Base-by-base conservation (phyloP, 2,113 vertebrate genomes). In the Macrotis lagotis region DNA sequence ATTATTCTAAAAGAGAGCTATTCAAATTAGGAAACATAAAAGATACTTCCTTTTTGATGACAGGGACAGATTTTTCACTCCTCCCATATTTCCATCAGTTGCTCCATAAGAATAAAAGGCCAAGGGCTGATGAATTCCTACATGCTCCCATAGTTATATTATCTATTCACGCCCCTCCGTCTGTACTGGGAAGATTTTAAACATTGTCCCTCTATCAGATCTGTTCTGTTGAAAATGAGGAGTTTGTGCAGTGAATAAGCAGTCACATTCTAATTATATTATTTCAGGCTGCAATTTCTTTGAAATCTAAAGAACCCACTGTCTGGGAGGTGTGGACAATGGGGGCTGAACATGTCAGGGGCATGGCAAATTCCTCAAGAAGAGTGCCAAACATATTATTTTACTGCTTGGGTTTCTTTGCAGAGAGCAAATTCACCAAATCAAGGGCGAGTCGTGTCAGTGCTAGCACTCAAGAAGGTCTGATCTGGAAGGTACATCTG, bases 201-300 rank as follows among this genome's bases (percentile, higher is more conserved):
- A 50, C 93, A 91, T 88, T 94, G 93, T 90, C 25, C 5, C 5
- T 51, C 52, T 95, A 97, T 97, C 95, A 97, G 95, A 97, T 97
- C 97, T 93, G 51, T 90, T 83, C 94, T 94, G 91, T 94, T 96
- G 94, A 74, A 97, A 98, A 97, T 94, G 97, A 96, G 94, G 96
- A 97, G 92, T 94, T 93, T 93, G 94, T 96, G 96, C 66, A 50
- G 91, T 97, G 97, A 97, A 93, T 94, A 95, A 95, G 97, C 96
- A 97, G 96, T 97, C 97, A 97, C 95, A 91, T 97, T 97, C 95
- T 97, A 98, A 98, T 98, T 98, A 98, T 97, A 97, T 97, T 98
- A 97, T 97, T 98, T 97, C 96, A 97, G 95, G 95, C 95, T 94
- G 97, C 96, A 97, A 97, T 97, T 97, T 97, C 96, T 96, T 95